Evolutionary conservation across 2,888 invertebrate genomes (phyloP), one percentile per base, ranked within the genome.

Genomic region (Adineta ricciae): DNA sequence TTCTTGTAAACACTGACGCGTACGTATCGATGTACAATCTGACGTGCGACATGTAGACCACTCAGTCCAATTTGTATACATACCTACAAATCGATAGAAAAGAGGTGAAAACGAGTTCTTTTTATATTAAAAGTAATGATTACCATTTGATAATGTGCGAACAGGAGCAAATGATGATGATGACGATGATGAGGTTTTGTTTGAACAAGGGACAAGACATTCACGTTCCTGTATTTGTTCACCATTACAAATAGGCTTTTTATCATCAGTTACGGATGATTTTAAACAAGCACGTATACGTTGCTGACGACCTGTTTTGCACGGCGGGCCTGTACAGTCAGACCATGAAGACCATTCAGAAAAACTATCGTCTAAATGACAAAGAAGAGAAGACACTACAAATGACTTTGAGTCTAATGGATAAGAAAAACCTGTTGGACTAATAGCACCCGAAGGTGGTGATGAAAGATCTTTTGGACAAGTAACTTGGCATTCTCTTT

Each of bases 141-240:
- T 78, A 78, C 78, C 78, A 78, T 41, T 41, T 41, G 78, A n/a
- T 32, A 64, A 64, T 41, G 41, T 0, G n/a, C 41, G 73, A 78
- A 41, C 78, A 24, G 78, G n/a, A 24, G 41, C 36, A 78, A 24
- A 19, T 50, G 50, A 50, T 50, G 50, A 50, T 50, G 46, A 46
- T 41, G 24, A 11, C 9, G 78, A 24, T 41, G 78, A 78, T 64
- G 27, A 64, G n/a, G 8, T 78, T 78, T 64, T 64, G 32, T 38
- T 41, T 16, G 24, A 14, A 78, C 78, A 78, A 1, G 78, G 24
- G 38, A 78, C 41, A 41, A 78, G 32, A 78, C 78, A 78, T 24
- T 78, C 78, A n/a, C 78, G 78, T 41, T 78, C 78, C 41, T 78
- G 78, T 41, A 78, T 78, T 78, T 41, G 41, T 78, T 78, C 78